Evolutionary conservation across 2,797 vertebrate species (phyloP).

Genomic region (Rhynchotus rufescens): DNA sequence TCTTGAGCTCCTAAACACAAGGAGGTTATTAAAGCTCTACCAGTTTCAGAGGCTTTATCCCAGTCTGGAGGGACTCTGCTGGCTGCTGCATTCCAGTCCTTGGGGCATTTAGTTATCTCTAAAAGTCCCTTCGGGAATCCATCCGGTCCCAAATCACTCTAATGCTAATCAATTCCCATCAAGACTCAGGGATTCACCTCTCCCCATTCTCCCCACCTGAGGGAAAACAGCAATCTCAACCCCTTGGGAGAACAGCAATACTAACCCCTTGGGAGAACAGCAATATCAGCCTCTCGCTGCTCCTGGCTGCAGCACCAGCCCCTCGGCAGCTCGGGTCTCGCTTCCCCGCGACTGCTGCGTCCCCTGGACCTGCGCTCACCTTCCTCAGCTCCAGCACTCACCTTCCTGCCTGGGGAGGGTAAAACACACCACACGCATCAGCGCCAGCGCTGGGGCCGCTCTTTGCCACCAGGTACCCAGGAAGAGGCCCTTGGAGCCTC

Average conservation of each 20-base stretch:
- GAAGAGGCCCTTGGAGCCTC: not conserved
- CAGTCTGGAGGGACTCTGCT: not conserved
- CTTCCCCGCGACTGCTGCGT: rapidly evolving
- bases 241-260: not conserved
- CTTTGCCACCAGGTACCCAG: not conserved
- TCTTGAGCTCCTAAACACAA: not conserved
- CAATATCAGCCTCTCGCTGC: not conserved
- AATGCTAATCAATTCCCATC: not conserved
- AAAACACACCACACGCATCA: not conserved
- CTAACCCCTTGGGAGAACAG: not conserved
- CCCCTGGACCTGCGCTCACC: not conserved
- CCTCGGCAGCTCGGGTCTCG: not conserved
- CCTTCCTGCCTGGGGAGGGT: not conserved
- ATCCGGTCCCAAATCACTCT: not conserved
- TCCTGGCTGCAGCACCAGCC: not conserved
- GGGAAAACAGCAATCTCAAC: not conserved
- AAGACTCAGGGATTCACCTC: not conserved
- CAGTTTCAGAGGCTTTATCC: not conserved
- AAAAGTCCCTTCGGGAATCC: not conserved
- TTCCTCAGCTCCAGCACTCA: not conserved
- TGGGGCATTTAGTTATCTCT: not conserved
- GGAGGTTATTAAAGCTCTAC: not conserved
- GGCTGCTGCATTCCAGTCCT: not conserved
- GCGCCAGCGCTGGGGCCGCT: not conserved
- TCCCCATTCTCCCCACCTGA: not conserved